These are phyloP conservation scores for Chlorodrepanis virens DNA, from an alignment of 2,113 vertebrate species.

Conservation along the genomic window DNA sequence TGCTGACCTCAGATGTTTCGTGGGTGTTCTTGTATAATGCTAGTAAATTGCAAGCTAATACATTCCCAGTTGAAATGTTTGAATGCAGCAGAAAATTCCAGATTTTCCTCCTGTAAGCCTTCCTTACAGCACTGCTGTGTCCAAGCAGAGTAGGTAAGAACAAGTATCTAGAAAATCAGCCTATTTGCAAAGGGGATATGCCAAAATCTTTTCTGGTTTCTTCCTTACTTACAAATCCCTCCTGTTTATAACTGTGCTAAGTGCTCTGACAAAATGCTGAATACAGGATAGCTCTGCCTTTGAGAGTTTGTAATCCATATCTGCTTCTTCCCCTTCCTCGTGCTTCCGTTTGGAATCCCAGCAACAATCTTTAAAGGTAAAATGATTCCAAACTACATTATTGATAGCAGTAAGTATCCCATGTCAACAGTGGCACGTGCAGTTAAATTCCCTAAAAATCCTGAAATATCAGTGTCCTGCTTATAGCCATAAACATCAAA, in stretches of 20 bases:
- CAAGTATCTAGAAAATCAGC: not conserved
- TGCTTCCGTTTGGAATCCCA: slow-evolving; percentile 79
- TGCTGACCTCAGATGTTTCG: not conserved
- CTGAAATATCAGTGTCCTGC: not conserved
- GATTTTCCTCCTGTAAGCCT: not conserved
- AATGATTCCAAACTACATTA: slow-evolving; percentile 86
- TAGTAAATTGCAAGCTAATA: not conserved
- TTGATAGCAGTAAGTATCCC: slow-evolving; percentile 88
- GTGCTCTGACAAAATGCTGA: not conserved
- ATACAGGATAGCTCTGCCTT: not conserved
- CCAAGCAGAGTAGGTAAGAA: not conserved
- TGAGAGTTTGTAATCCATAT: slow-evolving; percentile 65
- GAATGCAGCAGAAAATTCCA: not conserved
- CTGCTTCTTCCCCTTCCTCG: slow-evolving; percentile 66
- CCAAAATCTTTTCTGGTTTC: not conserved
- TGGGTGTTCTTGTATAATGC: not conserved
- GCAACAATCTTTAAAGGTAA: slow-evolving; percentile 91
- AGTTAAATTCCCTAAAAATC: not conserved
- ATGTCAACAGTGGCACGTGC: not conserved
- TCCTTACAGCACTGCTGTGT: not conserved
- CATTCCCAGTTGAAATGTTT: not conserved
- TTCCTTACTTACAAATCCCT: not conserved
- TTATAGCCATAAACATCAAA: not conserved
- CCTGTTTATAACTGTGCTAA: not conserved
- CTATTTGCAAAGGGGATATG: not conserved